Conservation (phyloP, 1,140 invertebrate species). For the Hylaeus volcanicus region DNA sequence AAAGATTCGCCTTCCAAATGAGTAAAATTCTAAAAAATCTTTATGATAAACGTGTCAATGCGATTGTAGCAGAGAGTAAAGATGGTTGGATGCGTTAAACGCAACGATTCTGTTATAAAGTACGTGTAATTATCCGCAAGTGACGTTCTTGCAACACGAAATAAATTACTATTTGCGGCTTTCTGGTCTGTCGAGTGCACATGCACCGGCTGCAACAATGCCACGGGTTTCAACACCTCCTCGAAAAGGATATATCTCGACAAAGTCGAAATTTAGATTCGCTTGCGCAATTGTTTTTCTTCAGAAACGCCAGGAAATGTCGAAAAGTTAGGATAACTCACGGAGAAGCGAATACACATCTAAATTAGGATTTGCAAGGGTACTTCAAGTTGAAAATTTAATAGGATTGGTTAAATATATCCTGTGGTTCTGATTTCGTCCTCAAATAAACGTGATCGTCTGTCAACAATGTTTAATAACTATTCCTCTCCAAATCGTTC, state of each 20-base stretch:
- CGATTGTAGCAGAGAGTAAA: neutral
- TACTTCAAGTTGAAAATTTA: no score
- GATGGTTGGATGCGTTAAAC: neutral
- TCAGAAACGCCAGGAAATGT: neutral
- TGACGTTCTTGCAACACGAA: conserved; percentile 40
- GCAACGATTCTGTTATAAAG: neutral
- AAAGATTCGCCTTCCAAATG: no score
- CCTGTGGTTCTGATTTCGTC: no score
- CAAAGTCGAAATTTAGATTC: neutral
- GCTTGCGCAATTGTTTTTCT: neutral
- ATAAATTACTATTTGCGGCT: conserved; percentile 42
- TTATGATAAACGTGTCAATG: neutral
- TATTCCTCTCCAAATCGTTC: no score
- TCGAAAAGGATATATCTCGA: conserved; percentile 8
- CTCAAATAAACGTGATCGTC: no score
- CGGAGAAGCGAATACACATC: neutral
- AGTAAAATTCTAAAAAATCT: neutral
- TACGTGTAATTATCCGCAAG: conserved; percentile 29
- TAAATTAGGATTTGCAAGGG: no score
- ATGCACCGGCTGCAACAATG: conserved; percentile 21
- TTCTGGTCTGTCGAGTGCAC: conserved; percentile 29
- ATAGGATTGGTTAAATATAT: no score
- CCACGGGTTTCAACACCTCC: conserved; percentile 32
- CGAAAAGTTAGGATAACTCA: neutral
- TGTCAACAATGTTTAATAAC: no score